Base-by-base conservation (phyloP, 2,113 vertebrate genomes). In the Zapus hudsonius region DNA sequence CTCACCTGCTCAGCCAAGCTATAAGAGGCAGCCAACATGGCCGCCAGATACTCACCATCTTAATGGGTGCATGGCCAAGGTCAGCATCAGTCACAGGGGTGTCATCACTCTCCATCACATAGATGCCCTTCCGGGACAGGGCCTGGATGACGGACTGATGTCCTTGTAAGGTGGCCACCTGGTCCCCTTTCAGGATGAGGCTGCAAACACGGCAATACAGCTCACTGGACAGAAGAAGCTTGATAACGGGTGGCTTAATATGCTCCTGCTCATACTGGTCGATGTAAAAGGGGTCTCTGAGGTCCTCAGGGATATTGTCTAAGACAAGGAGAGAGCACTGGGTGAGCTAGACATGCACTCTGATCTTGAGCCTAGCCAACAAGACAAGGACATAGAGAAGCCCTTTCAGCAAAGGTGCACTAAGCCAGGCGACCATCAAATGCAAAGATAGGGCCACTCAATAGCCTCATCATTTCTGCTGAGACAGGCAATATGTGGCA, bases 191-290 rank as follows among this genome's bases (percentile, higher is more conserved):
- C 93, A 99, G 98, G 95, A 99, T 99, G 91, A 99, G 98, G 90
- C 98, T 98, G 80, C 99, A 99, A 59, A 99, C 99, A 0, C 98
- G 98, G 95, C 98, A 99, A 98, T 99, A 99, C 23, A 99, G 98
- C 98, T 99, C 99, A 0, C 98, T 98, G 57, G 99, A 99, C 91
- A 99, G 98, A 94, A 99, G 98, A 92, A 99, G 98, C 81, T 96
- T 98, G 97, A 99, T 98, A 91, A 99, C 98, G 0, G 98, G 98
- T 0, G 99, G 99, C 72, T 99, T 99, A 94, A 99, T 99, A 96
- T 99, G 99, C 72, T 99, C 99, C 92, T 99, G 99, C 80, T 99
- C 99, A 74, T 99, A 99, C 87, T 99, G 99, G 83, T 99, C 99
- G 0, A 98, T 98, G 95, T 99, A 99, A 91, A 99, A 99, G 0